Conservation (phyloP, 2,797 vertebrate species). For the Odontamblyopus lacepedii region DNA sequence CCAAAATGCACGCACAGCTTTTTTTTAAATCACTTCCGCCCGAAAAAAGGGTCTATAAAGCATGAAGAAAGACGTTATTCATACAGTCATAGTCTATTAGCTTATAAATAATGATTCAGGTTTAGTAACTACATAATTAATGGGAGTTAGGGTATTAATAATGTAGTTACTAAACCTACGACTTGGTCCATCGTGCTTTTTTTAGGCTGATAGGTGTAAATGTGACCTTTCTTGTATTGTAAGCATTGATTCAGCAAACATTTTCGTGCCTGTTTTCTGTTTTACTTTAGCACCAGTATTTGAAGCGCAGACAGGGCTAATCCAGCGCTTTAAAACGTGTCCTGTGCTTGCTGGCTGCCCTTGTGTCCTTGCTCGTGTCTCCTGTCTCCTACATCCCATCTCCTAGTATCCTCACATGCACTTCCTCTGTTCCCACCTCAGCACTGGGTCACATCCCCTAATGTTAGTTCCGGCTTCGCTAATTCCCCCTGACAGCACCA, state of each 20-base stretch:
- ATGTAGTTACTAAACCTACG: too few species aligned
- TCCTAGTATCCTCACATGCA: slow-evolving; percentile 2
- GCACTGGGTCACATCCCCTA: slow-evolving; percentile 48
- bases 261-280: neutral
- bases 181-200: too few species aligned
- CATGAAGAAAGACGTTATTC: too few species aligned
- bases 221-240: too few species aligned
- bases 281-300: neutral
- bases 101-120: too few species aligned
- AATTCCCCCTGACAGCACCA: slow-evolving; percentile 51
- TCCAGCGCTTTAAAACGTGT: neutral
- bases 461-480: slow-evolving; percentile 50
- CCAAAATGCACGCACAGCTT: too few species aligned
- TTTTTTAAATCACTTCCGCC: too few species aligned
- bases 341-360: neutral
- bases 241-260: neutral
- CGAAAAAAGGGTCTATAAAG: too few species aligned
- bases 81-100: too few species aligned
- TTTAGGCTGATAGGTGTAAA: too few species aligned
- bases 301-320: neutral
- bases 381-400: neutral
- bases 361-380: neutral
- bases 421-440: slow-evolving; percentile 19
- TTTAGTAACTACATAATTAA: too few species aligned
- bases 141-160: too few species aligned